A percentile compares a stretch with the other conserved stretches of the same genome.
Conservation (phyloP, 2,797 vertebrate species). For the Ciconia nigra region DNA sequence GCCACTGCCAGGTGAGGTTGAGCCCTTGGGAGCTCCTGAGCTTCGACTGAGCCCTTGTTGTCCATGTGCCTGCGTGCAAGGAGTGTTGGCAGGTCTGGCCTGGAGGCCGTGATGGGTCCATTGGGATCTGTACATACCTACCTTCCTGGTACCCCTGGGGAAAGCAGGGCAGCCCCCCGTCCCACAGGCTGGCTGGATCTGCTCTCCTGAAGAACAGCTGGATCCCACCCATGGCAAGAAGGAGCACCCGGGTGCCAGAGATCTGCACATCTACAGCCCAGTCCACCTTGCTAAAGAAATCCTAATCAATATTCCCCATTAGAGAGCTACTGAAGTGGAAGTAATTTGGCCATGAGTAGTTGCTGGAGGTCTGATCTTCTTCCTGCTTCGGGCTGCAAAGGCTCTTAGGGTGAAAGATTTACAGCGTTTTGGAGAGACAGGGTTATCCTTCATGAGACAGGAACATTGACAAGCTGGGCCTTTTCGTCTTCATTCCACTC, state of each 20-base stretch:
- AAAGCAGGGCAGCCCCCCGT: not conserved
- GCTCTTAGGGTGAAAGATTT: slow-evolving; percentile 25
- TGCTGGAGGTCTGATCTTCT: not conserved
- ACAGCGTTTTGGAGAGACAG: not conserved
- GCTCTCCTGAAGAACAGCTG: not conserved
- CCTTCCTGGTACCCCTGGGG: too few relatives aligned
- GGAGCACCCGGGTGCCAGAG: not conserved
- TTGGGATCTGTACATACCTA: too few relatives aligned
- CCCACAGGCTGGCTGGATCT: not conserved
- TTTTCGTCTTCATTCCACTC: slow-evolving; percentile 33
- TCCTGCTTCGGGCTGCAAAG: not conserved
- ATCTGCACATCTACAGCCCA: not conserved
- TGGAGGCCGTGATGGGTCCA: not conserved
- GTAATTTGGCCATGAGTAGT: not conserved
- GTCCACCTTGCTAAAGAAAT: not conserved
- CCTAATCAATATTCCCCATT: not conserved
- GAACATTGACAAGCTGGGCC: not conserved
- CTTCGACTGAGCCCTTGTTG: not conserved
- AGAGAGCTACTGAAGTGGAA: not conserved
- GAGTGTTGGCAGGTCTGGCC: not conserved
- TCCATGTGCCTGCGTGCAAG: not conserved
- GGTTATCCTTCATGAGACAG: not conserved
- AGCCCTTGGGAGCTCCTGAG: not conserved
- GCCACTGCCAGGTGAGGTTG: not conserved
- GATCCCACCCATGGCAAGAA: not conserved